These are phyloP conservation scores for Aphaenogaster ashmeadi DNA, from an alignment of 1,140 invertebrate genomes.

Conservation along the genomic window DNA sequence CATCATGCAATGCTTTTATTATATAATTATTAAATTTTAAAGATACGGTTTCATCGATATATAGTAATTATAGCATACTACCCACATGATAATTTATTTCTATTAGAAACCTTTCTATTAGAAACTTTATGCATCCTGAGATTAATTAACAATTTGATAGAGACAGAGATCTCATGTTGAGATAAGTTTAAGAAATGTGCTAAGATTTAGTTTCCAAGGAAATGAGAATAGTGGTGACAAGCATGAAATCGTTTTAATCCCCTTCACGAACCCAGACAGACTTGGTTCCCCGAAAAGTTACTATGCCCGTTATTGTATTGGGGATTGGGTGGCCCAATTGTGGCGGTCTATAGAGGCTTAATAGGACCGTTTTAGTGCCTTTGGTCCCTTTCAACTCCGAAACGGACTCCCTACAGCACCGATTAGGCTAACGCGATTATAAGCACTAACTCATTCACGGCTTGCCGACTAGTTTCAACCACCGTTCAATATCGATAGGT, in stretches of 20 bases:
- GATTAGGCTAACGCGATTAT: conserved; percentile 84
- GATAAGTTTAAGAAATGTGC: conserved; percentile 21
- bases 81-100: neutral
- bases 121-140: neutral
- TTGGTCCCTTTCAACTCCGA: conserved; percentile 76
- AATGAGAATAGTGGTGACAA: conserved; percentile 42
- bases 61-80: neutral
- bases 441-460: conserved; percentile 80
- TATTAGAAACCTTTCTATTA: neutral
- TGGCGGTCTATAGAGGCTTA: conserved; percentile 74
- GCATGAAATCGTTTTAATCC: conserved; percentile 69
- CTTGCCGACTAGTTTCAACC: conserved; percentile 66
- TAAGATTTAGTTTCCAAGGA: conserved; percentile 30
- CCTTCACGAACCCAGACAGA: conserved; percentile 47
- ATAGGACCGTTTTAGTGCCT: conserved; percentile 79
- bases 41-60: neutral
- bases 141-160: conserved; percentile 16
- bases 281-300: conserved; percentile 67
- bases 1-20: neutral
- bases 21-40: conserved; percentile 7
- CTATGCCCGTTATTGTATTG: conserved; percentile 65
- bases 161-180: neutral
- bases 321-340: conserved; percentile 69
- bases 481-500: conserved; percentile 68
- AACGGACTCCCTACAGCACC: conserved; percentile 74